A percentile compares a stretch with the other conserved stretches of the same genome.
These are phyloP conservation scores for Arctocebus calabarensis DNA, from an alignment of 2,797 vertebrate species.

Conservation along the genomic window DNA sequence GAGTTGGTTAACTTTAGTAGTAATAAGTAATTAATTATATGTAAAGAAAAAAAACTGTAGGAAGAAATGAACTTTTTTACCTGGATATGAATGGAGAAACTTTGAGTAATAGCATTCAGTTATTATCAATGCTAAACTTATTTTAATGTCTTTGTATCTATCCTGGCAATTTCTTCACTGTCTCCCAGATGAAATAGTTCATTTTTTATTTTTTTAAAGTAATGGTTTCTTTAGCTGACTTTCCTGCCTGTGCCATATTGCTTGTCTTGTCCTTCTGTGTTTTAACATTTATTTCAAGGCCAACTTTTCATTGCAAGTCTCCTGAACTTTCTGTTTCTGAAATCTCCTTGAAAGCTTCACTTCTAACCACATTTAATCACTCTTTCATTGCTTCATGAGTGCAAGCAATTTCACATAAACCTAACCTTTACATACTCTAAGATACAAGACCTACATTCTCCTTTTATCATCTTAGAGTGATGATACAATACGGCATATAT, in stretches of 20 bases:
- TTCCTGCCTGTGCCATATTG: not conserved
- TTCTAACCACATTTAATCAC: not conserved
- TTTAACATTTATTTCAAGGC: conserved; percentile 3
- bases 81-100: not conserved
- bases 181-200: not conserved
- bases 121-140: not conserved
- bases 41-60: not conserved
- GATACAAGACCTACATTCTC: not conserved
- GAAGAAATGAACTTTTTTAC: not conserved
- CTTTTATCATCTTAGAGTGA: not conserved
- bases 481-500: not conserved
- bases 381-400: not conserved
- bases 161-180: not conserved
- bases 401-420: not conserved
- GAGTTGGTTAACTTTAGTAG: not conserved
- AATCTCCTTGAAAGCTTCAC: not conserved
- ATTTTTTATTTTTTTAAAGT: not conserved
- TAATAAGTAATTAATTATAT: not conserved
- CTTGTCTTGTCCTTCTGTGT: not conserved
- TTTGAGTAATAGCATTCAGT: not conserved
- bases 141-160: not conserved
- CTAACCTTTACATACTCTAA: not conserved
- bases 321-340: not conserved
- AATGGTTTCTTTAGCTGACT: not conserved
- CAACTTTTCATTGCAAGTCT: not conserved